These are phyloP conservation scores for Ichneumon xanthorius DNA, from an alignment of 2,888 invertebrate genomes.

Conservation along the genomic window DNA sequence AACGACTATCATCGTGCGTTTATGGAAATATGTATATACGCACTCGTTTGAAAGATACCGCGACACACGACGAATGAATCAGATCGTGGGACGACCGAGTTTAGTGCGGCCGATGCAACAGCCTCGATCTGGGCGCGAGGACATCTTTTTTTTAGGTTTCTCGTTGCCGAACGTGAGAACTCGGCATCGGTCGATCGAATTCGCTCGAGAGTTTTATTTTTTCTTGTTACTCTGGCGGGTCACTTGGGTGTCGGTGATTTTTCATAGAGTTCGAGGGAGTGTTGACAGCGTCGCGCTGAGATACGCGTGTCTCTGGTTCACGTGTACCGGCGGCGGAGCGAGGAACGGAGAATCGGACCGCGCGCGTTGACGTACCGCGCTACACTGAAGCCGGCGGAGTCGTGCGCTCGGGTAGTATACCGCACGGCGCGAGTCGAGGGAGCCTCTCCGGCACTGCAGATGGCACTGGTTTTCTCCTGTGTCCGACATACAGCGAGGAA, in stretches of 20 bases:
- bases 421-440: conserved; percentile 72
- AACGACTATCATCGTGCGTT: not conserved
- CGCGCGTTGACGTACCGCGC: conserved; percentile 77
- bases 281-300: conserved; percentile 3
- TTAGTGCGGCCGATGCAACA: not conserved
- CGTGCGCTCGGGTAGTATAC: conserved; percentile 69
- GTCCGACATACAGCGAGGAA: conserved; percentile 34
- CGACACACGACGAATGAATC: not conserved
- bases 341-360: conserved; percentile 59
- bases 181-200: not conserved
- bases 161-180: not conserved
- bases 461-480: conserved; percentile 59
- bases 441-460: conserved; percentile 60
- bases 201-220: not conserved
- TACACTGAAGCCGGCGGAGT: conserved; percentile 75
- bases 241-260: not conserved
- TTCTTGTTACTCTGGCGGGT: not conserved
- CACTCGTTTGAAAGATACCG: not conserved
- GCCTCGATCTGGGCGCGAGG: not conserved
- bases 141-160: conserved; percentile 12
- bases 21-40: not conserved
- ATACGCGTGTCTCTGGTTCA: conserved; percentile 21
- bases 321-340: conserved; percentile 16
- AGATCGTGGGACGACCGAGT: not conserved
- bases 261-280: not conserved